Evolutionary conservation across 2,888 invertebrate genomes (phyloP).

Genomic region (Macrosiphum euphorbiae): DNA sequence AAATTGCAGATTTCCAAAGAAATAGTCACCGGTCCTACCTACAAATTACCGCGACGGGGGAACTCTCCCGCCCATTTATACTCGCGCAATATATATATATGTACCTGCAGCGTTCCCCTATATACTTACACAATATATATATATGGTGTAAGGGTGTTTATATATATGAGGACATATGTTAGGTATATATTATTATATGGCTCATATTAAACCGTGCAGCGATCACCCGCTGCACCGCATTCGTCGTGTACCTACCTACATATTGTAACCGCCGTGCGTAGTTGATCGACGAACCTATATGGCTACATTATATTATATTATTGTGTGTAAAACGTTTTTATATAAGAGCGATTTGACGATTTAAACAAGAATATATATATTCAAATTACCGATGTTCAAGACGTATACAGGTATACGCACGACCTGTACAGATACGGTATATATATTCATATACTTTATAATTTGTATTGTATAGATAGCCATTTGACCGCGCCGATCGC

Average conservation of each 20-base stretch:
- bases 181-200: background rate
- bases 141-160: background rate
- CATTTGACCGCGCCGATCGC: background rate
- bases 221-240: background rate
- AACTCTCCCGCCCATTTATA: background rate
- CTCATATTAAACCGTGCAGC: background rate
- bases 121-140: background rate
- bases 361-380: background rate
- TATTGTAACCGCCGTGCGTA: background rate
- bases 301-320: background rate
- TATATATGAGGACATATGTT: background rate
- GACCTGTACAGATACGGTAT: background rate
- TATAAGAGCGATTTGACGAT: background rate
- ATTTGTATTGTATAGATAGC: background rate
- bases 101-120: background rate
- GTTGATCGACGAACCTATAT: background rate
- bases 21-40: background rate
- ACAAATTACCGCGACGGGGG: background rate
- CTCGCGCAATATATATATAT: background rate
- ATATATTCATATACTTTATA: background rate
- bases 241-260: background rate
- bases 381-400: background rate
- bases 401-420: background rate
- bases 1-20: background rate
- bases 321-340: background rate